phyloP scores from a whole-genome alignment of 2,888 invertebrate species.

The Cheilosia vernalis region DNA sequence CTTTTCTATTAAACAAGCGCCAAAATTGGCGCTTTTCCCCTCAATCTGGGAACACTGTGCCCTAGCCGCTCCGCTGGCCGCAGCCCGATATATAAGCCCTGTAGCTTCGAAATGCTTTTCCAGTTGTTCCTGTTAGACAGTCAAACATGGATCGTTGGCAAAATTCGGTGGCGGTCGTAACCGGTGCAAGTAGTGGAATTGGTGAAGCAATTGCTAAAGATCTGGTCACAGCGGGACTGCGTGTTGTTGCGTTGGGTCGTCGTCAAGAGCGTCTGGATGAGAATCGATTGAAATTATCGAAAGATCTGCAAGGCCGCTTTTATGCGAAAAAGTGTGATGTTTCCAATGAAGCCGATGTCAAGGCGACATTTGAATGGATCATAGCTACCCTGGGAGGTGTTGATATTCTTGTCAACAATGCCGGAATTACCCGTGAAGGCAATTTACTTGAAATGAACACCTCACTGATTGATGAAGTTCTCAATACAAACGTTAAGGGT shows the following conservation, averaged over 20 bases:
- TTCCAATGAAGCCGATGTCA: slow-evolving; percentile 84
- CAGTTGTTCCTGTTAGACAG: neutral
- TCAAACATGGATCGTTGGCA: slow-evolving; percentile 81
- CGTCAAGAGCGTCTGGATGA: slow-evolving; percentile 79
- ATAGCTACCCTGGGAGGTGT: slow-evolving; percentile 84
- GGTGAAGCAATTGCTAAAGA: slow-evolving; percentile 84
- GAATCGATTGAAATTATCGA: slow-evolving; percentile 76
- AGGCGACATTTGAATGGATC: slow-evolving; percentile 84
- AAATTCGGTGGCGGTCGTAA: slow-evolving; percentile 86
- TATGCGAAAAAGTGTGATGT: slow-evolving; percentile 83
- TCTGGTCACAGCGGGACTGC: slow-evolving; percentile 84
- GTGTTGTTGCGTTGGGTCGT: slow-evolving; percentile 85
- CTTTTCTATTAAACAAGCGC: too few species aligned
- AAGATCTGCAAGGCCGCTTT: slow-evolving; percentile 77
- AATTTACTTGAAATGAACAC: slow-evolving; percentile 79
- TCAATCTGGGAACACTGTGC: too few species aligned
- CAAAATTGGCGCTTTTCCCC: too few species aligned
- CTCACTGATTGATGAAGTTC: slow-evolving; percentile 78
- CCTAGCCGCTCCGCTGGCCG: too few species aligned
- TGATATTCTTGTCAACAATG: slow-evolving; percentile 86
- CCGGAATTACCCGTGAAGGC: slow-evolving; percentile 71
- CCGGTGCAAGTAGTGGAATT: slow-evolving; percentile 87
- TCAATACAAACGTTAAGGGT: slow-evolving; percentile 84
- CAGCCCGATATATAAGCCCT: neutral
- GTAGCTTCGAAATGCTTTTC: too few species aligned